Percentiles rank a stretch among this genome's conserved stretches.
These are phyloP conservation scores for Chrysochloris asiatica DNA, from an alignment of 2,113 vertebrate genomes.

Conservation along the genomic window DNA sequence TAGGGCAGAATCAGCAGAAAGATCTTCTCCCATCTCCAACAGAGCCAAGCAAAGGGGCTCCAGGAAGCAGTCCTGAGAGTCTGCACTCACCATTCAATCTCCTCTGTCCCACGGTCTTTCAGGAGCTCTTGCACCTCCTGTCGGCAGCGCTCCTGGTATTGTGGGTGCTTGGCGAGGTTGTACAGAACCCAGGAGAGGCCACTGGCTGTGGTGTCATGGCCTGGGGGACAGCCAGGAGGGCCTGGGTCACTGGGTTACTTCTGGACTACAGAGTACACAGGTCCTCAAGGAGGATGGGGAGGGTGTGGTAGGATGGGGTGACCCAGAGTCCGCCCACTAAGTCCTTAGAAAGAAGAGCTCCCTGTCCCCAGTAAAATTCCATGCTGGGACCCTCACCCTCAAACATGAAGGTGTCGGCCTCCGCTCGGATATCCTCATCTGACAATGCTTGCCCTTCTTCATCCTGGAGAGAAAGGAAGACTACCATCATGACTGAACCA, in stretches of 20 bases:
- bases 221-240: background rate
- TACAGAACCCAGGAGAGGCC: slow-evolving; percentile 78
- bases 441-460: slow-evolving; percentile 87
- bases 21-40: background rate
- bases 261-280: background rate
- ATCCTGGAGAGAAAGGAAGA: slow-evolving; percentile 83
- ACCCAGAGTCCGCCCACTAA: background rate
- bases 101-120: slow-evolving; percentile 54
- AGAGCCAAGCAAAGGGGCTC: background rate
- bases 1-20: background rate
- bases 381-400: slow-evolving; percentile 85
- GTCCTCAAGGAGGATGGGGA: background rate
- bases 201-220: slow-evolving; percentile 79
- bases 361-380: background rate
- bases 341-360: background rate
- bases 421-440: slow-evolving; percentile 88
- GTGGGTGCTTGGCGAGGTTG: slow-evolving; percentile 74
- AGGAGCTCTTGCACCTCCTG: slow-evolving; percentile 73
- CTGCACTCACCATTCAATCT: slow-evolving; percentile 74
- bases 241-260: background rate
- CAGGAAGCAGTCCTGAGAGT: background rate
- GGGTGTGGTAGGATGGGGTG: background rate
- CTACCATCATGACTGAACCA: background rate
- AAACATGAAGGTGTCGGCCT: slow-evolving; percentile 96
- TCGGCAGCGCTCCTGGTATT: slow-evolving; percentile 76